Percentiles rank a stretch among this genome's conserved stretches.
phyloP scores from a whole-genome alignment of 2,888 invertebrate species.

The Pollenia griseotomentosa region DNA sequence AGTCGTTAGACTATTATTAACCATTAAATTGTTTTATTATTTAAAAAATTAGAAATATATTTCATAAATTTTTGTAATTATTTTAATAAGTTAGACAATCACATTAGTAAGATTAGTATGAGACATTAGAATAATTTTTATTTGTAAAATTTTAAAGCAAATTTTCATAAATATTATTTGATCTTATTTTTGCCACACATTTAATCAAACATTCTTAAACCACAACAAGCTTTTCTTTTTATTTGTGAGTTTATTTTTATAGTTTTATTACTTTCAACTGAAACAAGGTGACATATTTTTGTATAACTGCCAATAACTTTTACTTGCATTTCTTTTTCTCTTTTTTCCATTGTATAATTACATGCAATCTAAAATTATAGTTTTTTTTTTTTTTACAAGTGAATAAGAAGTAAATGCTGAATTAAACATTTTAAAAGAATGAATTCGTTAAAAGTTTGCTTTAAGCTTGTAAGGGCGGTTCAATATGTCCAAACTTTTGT shows the following conservation, averaged over 20 bases:
- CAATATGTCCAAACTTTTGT: too few species aligned
- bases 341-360: not conserved
- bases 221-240: constrained; percentile 18
- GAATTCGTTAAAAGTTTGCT: too few species aligned
- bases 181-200: too few species aligned
- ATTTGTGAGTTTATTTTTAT: not conserved
- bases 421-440: too few species aligned
- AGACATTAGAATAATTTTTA: not conserved
- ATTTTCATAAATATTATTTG: too few species aligned
- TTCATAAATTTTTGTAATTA: constrained; percentile 7
- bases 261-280: not conserved
- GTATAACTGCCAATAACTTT: constrained; percentile 47
- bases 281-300: constrained; percentile 50
- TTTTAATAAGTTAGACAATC: not conserved
- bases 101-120: not conserved
- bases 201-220: not conserved
- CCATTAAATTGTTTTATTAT: constrained; percentile 31
- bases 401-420: not conserved
- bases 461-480: too few species aligned
- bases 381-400: constrained; percentile 1
- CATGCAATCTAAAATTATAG: not conserved
- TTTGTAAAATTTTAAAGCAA: too few species aligned
- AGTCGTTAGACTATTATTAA: constrained; percentile 3
- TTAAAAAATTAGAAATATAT: constrained; percentile 4
- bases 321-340: constrained; percentile 30